A percentile compares a stretch with the other conserved stretches of the same genome.
Evolutionary conservation across 2,797 vertebrate genomes (phyloP).

Genomic region (Gadopsis bispinosus): DNA sequence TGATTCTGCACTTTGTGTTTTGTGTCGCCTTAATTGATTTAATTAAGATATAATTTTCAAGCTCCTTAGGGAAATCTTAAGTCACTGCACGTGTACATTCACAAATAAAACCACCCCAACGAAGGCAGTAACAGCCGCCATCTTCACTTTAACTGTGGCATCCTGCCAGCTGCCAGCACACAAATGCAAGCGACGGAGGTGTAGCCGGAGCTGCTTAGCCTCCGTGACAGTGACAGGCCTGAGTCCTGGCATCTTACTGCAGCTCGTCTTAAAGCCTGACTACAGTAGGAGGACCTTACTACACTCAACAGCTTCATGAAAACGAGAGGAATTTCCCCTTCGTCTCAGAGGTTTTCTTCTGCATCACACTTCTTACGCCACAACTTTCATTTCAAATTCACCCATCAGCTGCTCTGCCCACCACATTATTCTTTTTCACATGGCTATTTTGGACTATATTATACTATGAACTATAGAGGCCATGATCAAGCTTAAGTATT

Average conservation of each 20-base stretch:
- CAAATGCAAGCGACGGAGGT: slow-evolving; percentile 37
- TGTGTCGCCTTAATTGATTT: slow-evolving; percentile 60
- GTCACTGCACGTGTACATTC: slow-evolving; percentile 17
- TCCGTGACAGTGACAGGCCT: slow-evolving; percentile 47
- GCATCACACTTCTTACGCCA: neutral
- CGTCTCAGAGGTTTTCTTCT: slow-evolving; percentile 18
- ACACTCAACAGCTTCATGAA: slow-evolving; percentile 11
- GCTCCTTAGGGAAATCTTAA: slow-evolving; percentile 37
- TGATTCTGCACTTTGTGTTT: slow-evolving; percentile 42
- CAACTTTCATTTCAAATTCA: slow-evolving; percentile 15
- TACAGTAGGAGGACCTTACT: slow-evolving; percentile 12
- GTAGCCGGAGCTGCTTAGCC: slow-evolving; percentile 42
- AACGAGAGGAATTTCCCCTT: neutral
- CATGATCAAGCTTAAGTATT: too few species aligned
- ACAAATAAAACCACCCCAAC: slow-evolving; percentile 29
- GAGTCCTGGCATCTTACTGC: slow-evolving; percentile 22
- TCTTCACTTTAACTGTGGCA: slow-evolving; percentile 50
- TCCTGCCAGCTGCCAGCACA: slow-evolving; percentile 51
- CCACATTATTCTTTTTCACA: neutral
- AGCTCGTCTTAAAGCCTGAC: slow-evolving; percentile 26
- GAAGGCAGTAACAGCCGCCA: slow-evolving; percentile 28
- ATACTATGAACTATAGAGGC: neutral
- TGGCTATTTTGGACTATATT: neutral
- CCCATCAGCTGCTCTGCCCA: neutral
- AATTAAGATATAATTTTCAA: slow-evolving; percentile 65